Base-by-base conservation (phyloP, 1,140 invertebrate genomes). In the Ostrea denselamellosa region DNA sequence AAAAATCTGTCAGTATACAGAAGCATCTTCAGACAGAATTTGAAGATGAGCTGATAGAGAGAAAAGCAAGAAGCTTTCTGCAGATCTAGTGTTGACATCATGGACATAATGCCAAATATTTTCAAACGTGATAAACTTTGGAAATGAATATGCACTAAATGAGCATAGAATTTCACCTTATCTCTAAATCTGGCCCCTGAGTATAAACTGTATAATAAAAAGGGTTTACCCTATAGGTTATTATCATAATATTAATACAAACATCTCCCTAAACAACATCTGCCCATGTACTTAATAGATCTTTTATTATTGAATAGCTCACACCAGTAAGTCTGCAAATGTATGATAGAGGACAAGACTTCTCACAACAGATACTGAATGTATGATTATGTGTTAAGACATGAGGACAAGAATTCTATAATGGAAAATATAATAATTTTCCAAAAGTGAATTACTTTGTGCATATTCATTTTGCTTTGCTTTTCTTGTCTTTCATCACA, bases 1-100 rank as follows among this genome's bases (percentile, higher is more conserved):
- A 85, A 85, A 56, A 85, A 56, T 77, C 68, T 77, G 68, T 77
- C 68, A 77, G 68, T 77, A 77, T 77, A 28, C n/a, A 62, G 68
- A 19, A 25, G 68, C 22, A 34, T 22, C 25, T 22, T 77, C 25
- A 25, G 10, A 77, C 68, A 28, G 68, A 34, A 77, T 77, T 25
- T 77, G 68, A 34, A 77, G 68, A 77, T 77, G 68, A 77, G 68
- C 68, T 77, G 68, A 77, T 77, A 77, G 68, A 77, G 68, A 71
- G 65, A 34, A 77, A 77, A 34, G 68, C 68, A 14, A 34, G 28
- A 77, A 77, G 68, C 25, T 77, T 77, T 77, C 25, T 25, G 28
- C 68, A 77, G 68, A 77, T 77, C 68, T 77, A 34, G 68, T 77
- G 68, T 77, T 77, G 68, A 77, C 68, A 77, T 25, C 68, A 77